Base-by-base conservation (phyloP, 2,888 invertebrate genomes). In the Drosophila algonquin region DNA sequence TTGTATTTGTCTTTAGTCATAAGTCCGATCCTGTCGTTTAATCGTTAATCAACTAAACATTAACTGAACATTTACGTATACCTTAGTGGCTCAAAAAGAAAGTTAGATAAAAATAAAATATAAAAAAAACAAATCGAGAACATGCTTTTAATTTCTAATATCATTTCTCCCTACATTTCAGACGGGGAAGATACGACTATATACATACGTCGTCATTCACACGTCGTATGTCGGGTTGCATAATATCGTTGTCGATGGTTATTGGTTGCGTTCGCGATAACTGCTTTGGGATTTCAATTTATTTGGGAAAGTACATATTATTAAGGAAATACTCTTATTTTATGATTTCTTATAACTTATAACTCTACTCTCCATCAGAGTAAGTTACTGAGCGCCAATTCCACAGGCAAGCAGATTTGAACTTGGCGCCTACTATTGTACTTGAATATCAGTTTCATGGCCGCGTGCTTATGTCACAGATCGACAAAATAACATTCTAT, bases 1-100 rank as follows among this genome's bases (percentile, higher is more conserved):
- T 89, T 83, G 83, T 83, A 83, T 83, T 83, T 83, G 84, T 87
- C 89, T 83, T 70, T 89, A 83, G 89, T 75, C 78, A 6, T 83
- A 83, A 88, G 87, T 61, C 53, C 16, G 57, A 64, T 72, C 67
- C 74, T 74, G 76, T 75, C 81, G 87, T 81, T 81, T 83, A 70
- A 88, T 82, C 84, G 82, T 82, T 86, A 82, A 86, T 75, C 83
- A 73, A 80, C 72, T 62, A 64, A 75, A 76, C 71, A 77, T 53
- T 70, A 65, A 75, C 79, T 77, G 60, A 85, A 75, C 63, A 74
- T 81, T 73, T 67, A 75, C 63, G 61, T 76, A 40, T n/a, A 86
- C 82, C 75, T 63, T 86, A 80, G 74, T 65, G 80, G 86, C 76
- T 68, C 80, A 69, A 62, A 65, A 53, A 46, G 32, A 54, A 47